Evolutionary conservation across 2,113 vertebrate genomes (phyloP).

Genomic region (Proterorhinus semilunaris): DNA sequence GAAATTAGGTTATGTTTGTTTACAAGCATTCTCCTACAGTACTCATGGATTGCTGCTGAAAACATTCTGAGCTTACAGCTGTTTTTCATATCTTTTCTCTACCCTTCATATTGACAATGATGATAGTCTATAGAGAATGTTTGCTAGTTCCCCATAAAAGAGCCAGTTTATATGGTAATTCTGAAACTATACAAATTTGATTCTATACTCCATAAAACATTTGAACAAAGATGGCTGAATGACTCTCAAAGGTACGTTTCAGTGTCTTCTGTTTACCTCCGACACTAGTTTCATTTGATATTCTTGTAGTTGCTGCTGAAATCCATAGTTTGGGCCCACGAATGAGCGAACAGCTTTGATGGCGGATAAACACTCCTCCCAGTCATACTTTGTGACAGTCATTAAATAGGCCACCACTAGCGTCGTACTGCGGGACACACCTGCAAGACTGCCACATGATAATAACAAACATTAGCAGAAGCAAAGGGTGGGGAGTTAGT

Average conservation of each 20-base stretch:
- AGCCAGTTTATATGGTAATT: no score
- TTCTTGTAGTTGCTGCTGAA: constrained; percentile 88
- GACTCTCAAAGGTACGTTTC: background rate
- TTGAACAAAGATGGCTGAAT: no score
- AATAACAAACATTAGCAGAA: background rate
- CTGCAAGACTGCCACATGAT: constrained; percentile 80
- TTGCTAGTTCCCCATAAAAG: no score
- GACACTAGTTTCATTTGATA: constrained; percentile 79
- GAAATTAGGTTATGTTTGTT: no score
- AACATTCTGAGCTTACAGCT: no score
- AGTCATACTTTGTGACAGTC: constrained; percentile 84
- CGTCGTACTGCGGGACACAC: constrained; percentile 88
- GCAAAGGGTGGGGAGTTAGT: background rate
- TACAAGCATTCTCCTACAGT: no score
- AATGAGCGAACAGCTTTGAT: constrained; percentile 82
- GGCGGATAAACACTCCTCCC: constrained; percentile 84
- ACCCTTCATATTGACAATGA: no score
- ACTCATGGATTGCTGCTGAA: no score
- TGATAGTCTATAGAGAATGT: no score
- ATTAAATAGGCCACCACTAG: constrained; percentile 89
- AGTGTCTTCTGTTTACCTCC: constrained; percentile 75
- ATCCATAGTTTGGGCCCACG: constrained; percentile 84
- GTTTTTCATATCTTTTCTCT: no score
- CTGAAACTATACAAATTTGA: no score
- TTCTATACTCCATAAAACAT: no score